Evolutionary conservation across 2,888 invertebrate species (phyloP).

Genomic region (Chalcis sispes): DNA sequence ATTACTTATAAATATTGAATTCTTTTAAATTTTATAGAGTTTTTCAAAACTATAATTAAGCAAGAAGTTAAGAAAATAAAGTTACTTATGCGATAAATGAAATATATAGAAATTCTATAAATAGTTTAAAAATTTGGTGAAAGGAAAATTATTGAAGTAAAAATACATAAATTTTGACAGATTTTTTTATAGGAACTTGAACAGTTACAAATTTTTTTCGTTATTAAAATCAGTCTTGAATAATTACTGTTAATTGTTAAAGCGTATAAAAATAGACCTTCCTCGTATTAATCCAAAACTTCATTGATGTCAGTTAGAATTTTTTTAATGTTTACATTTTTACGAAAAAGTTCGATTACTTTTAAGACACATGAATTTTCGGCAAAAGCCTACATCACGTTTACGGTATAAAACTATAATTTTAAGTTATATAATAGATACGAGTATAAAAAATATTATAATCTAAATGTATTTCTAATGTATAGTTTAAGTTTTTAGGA

Average conservation of each 20-base stretch:
- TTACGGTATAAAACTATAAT: constrained; percentile 27
- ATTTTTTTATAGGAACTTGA: constrained; percentile 28
- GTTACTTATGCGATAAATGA: too few relatives aligned
- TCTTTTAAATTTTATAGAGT: too few relatives aligned
- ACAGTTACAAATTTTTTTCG: constrained; percentile 39
- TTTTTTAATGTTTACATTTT: neutral
- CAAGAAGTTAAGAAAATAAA: too few relatives aligned
- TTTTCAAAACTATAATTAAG: too few relatives aligned
- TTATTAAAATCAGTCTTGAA: constrained; percentile 47
- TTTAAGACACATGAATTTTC: constrained; percentile 21
- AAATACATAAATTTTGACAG: constrained; percentile 23
- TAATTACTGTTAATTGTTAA: constrained; percentile 24
- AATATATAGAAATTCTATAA: too few relatives aligned
- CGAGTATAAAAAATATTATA: constrained; percentile 47
- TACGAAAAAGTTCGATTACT: constrained; percentile 11
- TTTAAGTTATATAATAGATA: constrained; percentile 19
- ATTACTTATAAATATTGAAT: too few relatives aligned
- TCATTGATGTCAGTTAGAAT: neutral
- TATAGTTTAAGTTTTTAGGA: neutral
- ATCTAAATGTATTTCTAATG: constrained; percentile 1
- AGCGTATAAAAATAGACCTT: constrained; percentile 36
- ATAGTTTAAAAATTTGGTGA: too few relatives aligned
- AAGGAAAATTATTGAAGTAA: neutral
- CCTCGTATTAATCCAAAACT: neutral
- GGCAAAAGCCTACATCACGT: constrained; percentile 34